A percentile compares a stretch with the other conserved stretches of the same genome.
These are phyloP conservation scores for Lasioglossum lativentre DNA, from an alignment of 2,888 invertebrate species.

Conservation along the genomic window DNA sequence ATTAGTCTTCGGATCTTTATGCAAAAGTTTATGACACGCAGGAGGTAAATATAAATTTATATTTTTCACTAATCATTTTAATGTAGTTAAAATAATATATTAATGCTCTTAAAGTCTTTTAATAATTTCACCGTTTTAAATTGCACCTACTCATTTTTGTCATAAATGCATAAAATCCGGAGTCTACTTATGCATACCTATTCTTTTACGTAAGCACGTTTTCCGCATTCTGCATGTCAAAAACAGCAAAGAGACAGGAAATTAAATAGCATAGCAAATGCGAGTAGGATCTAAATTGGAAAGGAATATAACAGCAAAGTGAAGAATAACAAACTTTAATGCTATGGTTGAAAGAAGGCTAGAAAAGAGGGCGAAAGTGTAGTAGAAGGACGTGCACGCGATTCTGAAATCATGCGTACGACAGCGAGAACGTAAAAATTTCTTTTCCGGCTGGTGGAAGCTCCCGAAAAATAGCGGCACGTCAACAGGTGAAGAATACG, in stretches of 20 bases:
- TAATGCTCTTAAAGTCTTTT: no score
- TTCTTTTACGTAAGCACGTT: no score
- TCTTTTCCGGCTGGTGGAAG: constrained; percentile 22
- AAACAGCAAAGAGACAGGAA: background rate
- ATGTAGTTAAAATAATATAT: no score
- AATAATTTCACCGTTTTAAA: no score
- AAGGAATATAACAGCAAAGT: background rate
- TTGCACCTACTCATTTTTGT: no score
- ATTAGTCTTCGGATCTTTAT: no score
- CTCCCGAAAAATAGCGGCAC: constrained; percentile 39
- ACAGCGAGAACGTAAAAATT: constrained; percentile 25
- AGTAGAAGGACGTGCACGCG: background rate
- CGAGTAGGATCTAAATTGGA: background rate
- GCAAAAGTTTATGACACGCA: no score
- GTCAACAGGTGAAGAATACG: constrained; percentile 53
- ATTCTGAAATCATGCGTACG: constrained; percentile 6
- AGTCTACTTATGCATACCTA: no score
- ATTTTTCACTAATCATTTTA: no score
- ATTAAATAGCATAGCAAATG: background rate
- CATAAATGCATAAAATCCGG: no score
- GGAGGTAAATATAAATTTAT: no score
- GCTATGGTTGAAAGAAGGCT: background rate
- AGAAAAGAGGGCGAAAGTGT: background rate
- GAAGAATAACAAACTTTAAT: background rate
- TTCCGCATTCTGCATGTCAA: background rate